Base-by-base conservation (phyloP, 2,888 invertebrate genomes). In the Lumbricus terrestris region DNA sequence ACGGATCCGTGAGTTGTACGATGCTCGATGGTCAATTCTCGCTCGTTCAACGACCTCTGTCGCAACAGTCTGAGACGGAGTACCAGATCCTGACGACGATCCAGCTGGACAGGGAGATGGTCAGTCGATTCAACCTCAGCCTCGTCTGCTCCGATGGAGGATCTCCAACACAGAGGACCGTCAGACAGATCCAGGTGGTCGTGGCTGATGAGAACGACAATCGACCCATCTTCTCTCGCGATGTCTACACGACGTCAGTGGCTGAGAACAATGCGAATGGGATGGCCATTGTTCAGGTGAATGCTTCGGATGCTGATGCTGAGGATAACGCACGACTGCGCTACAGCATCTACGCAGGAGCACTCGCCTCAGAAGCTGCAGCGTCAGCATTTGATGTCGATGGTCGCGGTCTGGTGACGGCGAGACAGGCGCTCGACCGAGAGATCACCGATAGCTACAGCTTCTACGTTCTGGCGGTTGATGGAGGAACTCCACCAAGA, bases 141-240 rank as follows among this genome's bases (percentile, higher is more conserved):
- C 42, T 90, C 37, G 23, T 37, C 88, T 90, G 90, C 69, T 37
- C 35, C 34, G 90, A 90, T 54, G 37, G 69, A 20, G 90, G 90
- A 4, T 18, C n/a, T 40, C 47, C 82, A 20, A 89, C 91, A 2
- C 90, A 89, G 88, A 11, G 29, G 8, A 42, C 89, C 33, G 18
- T 89, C 40, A 89, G 88, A 40, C 90, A 90, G 69, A 89, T 92
- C 35, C 34, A 69, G 4, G 91, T 92, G 20, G 37, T 83, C 3
- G 91, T 92, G 16, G 20, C 82, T 13, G 91, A 92, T 85, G 91
- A 91, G 35, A 92, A 92, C 83, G 92, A 92, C 88, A 90, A 92
- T 85, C 88, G 89, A 23, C 92, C 92, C 0, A 54, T 88, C 23
- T 92, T 92, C 90, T 38, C 82, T 35, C 89, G 90, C 38, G 85